phyloP scores from a whole-genome alignment of 2,888 invertebrate genomes.

The Pachycephus smyrnensis region DNA sequence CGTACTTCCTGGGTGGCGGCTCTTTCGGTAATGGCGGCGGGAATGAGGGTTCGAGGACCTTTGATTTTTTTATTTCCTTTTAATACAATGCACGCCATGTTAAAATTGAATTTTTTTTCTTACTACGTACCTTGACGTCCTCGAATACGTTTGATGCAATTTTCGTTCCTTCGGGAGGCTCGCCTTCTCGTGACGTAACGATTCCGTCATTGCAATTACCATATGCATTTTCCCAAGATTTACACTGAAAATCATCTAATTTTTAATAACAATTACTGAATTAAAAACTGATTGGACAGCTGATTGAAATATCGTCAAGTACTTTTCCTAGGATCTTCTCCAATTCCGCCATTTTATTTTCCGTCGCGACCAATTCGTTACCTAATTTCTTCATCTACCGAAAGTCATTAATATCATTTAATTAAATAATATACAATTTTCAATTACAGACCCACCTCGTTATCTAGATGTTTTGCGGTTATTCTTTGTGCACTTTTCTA shows the following conservation, averaged over 20 bases:
- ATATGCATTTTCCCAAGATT: constrained; percentile 33
- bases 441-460: constrained; percentile 44
- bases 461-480: constrained; percentile 47
- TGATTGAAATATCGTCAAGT: neutral
- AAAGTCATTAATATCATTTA: neutral
- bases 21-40: constrained; percentile 52
- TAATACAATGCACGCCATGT: neutral
- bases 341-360: constrained; percentile 49
- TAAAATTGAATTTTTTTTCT: constrained; percentile 3
- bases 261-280: constrained; percentile 47
- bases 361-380: constrained; percentile 42
- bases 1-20: constrained; percentile 59
- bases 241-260: constrained; percentile 55
- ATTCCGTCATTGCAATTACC: constrained; percentile 13
- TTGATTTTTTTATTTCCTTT: neutral
- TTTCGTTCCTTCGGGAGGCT: constrained; percentile 22
- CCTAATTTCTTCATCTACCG: constrained; percentile 50
- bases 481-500: constrained; percentile 53
- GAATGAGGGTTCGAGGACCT: constrained; percentile 61
- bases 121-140: constrained; percentile 41
- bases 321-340: constrained; percentile 56
- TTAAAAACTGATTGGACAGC: neutral
- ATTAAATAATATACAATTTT: neutral
- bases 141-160: constrained; percentile 32
- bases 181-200: constrained; percentile 29